Base-by-base conservation (phyloP, 2,113 vertebrate genomes). In the Cavia porcellus region DNA sequence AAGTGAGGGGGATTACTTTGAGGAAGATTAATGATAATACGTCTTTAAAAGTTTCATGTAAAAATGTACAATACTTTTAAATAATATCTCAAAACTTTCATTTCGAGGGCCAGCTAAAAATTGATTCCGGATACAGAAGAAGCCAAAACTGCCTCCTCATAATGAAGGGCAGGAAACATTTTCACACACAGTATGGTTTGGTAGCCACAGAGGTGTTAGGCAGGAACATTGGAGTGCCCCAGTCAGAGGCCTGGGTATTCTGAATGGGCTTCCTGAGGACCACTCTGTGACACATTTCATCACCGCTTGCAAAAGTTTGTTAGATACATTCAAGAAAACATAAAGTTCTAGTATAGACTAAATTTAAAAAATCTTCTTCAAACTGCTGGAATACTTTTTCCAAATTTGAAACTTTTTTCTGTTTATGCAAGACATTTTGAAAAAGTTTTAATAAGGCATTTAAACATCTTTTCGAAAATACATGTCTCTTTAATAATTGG, bases 381-480 rank as follows among this genome's bases (percentile, higher is more conserved):
- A 95, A 55, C 66, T 62, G 75, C 47, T 52, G 5, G 6, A 19
- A 17, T 88, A 9, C 32, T 97, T 77, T 90, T 50, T 61, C 22
- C 38, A 86, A 83, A 84, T 61, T 77, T 64, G n/a, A 86, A 97
- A 95, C 74, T 88, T 95, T 91, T 91, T 96, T 96, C 82, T 95
- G 96, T 97, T 96, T 96, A 96, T 95, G 90, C 64, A 96, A 96
- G 96, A 86, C 90, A 94, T 93, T 97, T 87, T 80, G 50, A 95
- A 72, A 64, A 97, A 95, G 59, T 97, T 97, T 96, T 98, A 98
- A 97, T 95, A 97, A 97, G 96, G 90, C 82, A 81, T 97, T 98
- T 96, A 96, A 92, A 77, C 80, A 79, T 96, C n/a, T 91, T 97
- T 96, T 86, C 50, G n/a, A 72, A 97, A 97, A 96, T 81, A 30